Percentiles rank a stretch among this genome's conserved stretches.
phyloP scores from a whole-genome alignment of 2,113 vertebrate genomes.

The Seriola rivoliana region DNA sequence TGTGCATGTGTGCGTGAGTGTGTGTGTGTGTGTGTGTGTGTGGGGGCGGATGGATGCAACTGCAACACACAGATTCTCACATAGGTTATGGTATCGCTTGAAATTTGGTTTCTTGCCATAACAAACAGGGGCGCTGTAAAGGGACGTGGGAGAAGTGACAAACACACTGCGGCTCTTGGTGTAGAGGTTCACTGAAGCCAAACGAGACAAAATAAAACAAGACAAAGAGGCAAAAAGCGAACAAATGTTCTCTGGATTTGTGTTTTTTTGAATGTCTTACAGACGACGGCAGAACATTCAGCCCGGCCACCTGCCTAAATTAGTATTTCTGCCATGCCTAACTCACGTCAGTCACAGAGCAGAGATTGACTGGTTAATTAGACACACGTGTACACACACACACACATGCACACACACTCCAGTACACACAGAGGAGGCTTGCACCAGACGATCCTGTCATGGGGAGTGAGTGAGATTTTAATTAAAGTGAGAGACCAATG shows the following conservation, averaged over 20 bases:
- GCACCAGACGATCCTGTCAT: constrained; percentile 48
- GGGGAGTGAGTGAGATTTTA: constrained; percentile 67
- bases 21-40: constrained; percentile 4
- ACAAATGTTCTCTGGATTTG: not conserved
- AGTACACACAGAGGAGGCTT: constrained; percentile 1
- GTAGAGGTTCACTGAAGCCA: not conserved
- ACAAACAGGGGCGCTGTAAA: not conserved
- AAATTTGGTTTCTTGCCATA: constrained; percentile 9
- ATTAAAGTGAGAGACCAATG: constrained; percentile 58
- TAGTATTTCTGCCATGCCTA: constrained; percentile 27
- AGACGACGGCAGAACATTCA: constrained; percentile 20
- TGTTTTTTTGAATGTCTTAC: constrained; percentile 4
- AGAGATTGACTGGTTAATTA: constrained; percentile 51
- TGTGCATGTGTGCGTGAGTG: not conserved
- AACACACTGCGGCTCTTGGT: not conserved
- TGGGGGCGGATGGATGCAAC: not conserved
- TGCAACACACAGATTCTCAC: not conserved
- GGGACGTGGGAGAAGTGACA: not conserved
- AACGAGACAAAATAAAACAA: not conserved
- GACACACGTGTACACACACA: constrained; percentile 4
- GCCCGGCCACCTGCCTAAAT: constrained; percentile 2
- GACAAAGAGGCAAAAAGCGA: not conserved
- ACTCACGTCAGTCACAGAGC: constrained; percentile 22
- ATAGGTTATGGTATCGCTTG: not conserved
- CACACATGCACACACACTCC: not conserved